phyloP scores from a whole-genome alignment of 2,113 vertebrate species.

The Neotoma lepida region DNA sequence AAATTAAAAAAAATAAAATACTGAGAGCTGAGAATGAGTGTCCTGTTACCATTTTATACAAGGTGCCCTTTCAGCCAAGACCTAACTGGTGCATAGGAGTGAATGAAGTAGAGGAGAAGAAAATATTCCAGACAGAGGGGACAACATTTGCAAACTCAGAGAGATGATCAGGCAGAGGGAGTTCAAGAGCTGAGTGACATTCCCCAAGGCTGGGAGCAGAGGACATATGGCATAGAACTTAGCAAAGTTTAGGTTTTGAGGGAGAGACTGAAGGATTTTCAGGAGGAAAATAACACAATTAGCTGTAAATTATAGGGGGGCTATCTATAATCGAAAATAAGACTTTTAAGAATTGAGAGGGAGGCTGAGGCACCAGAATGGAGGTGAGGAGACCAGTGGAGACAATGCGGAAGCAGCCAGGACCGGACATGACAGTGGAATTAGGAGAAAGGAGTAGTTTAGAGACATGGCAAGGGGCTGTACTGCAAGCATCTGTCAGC shows the following conservation, averaged over 20 bases:
- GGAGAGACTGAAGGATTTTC: background rate
- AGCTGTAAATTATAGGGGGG: background rate
- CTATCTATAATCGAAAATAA: background rate
- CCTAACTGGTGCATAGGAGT: background rate
- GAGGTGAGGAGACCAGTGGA: background rate
- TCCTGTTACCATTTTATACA: background rate
- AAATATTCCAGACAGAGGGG: background rate
- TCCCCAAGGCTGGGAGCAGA: background rate
- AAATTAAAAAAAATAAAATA: background rate
- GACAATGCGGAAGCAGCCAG: background rate
- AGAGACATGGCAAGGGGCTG: background rate
- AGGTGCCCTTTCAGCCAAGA: background rate
- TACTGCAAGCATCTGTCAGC: accelerated
- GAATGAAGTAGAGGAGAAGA: background rate
- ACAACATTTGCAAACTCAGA: background rate
- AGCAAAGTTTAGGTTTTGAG: background rate
- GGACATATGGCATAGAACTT: background rate
- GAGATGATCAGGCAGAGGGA: background rate
- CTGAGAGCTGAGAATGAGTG: background rate
- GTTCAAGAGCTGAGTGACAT: background rate
- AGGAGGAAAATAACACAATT: background rate
- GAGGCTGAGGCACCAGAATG: background rate
- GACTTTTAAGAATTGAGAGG: background rate
- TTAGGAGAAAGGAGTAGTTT: background rate
- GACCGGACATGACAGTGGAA: background rate